These are phyloP conservation scores for Ginglymostoma cirratum DNA, from an alignment of 2,113 vertebrate genomes.

Conservation along the genomic window DNA sequence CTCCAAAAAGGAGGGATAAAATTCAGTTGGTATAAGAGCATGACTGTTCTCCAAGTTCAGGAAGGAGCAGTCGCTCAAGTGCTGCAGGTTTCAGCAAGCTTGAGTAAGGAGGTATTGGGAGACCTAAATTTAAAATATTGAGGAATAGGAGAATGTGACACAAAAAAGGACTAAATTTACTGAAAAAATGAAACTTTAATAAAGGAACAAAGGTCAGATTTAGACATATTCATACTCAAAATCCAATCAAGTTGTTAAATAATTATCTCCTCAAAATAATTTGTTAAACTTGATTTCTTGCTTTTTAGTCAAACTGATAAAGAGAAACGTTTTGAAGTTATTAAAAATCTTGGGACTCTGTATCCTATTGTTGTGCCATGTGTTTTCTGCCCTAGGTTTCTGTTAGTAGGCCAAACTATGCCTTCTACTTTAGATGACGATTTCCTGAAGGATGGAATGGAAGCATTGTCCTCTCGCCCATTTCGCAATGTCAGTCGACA, in stretches of 20 bases:
- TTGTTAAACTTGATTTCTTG: not conserved
- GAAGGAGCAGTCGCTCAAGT: not conserved
- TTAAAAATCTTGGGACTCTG: not conserved
- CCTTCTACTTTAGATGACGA: constrained; percentile 83
- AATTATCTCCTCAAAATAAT: not conserved
- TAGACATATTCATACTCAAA: not conserved
- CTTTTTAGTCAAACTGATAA: not conserved
- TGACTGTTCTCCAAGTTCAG: not conserved
- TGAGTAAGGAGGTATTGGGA: not conserved
- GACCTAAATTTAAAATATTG: not conserved
- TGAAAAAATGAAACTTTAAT: not conserved
- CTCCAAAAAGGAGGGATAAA: not conserved
- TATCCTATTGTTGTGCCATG: not conserved
- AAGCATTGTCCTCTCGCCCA: constrained; percentile 85
- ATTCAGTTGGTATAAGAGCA: not conserved
- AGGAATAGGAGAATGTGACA: not conserved
- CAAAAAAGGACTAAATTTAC: not conserved
- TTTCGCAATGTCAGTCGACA: constrained; percentile 83
- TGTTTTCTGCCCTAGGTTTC: constrained; percentile 66
- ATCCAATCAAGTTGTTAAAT: not conserved
- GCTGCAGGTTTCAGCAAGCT: not conserved
- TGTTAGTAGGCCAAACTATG: constrained; percentile 93
- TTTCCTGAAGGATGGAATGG: constrained; percentile 75
- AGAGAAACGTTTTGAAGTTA: not conserved
- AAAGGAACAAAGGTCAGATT: not conserved